phyloP scores from a whole-genome alignment of 2,888 invertebrate species.

The Stenchaetothrips biformis region DNA sequence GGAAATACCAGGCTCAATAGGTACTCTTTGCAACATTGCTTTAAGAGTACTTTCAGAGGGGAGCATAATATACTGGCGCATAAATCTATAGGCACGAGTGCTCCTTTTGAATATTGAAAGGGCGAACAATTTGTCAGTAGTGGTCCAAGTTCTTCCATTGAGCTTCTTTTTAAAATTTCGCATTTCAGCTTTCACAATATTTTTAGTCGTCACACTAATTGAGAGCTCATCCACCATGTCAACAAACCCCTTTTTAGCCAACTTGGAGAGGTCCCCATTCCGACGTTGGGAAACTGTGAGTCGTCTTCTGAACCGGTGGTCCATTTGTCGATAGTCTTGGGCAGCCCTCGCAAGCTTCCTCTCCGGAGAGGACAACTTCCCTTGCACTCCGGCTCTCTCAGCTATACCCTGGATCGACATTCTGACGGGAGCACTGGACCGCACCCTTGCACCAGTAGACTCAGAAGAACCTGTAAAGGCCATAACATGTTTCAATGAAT shows the following conservation, averaged over 20 bases:
- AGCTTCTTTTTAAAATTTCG: not conserved
- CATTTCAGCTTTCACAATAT: not conserved
- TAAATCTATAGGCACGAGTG: constrained; percentile 27
- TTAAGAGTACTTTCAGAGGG: constrained; percentile 29
- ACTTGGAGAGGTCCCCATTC: not conserved
- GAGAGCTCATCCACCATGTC: not conserved
- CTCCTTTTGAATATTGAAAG: constrained; percentile 32
- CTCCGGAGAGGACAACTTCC: not conserved
- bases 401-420: constrained; percentile 1
- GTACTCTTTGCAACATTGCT: constrained; percentile 20
- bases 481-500: not conserved
- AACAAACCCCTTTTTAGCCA: not conserved
- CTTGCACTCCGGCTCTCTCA: not conserved
- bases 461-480: not conserved
- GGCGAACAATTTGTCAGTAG: constrained; percentile 30
- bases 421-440: not conserved
- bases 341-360: not conserved
- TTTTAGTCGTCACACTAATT: not conserved
- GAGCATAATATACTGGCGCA: constrained; percentile 29
- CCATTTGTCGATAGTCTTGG: not conserved
- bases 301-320: not conserved
- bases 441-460: not conserved
- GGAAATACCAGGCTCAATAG: constrained; percentile 12
- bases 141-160: constrained; percentile 26
- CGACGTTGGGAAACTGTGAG: not conserved